A percentile compares a stretch with the other conserved stretches of the same genome.
These are phyloP conservation scores for Meriones psammophilus DNA, from an alignment of 2,797 vertebrate genomes.

Conservation along the genomic window DNA sequence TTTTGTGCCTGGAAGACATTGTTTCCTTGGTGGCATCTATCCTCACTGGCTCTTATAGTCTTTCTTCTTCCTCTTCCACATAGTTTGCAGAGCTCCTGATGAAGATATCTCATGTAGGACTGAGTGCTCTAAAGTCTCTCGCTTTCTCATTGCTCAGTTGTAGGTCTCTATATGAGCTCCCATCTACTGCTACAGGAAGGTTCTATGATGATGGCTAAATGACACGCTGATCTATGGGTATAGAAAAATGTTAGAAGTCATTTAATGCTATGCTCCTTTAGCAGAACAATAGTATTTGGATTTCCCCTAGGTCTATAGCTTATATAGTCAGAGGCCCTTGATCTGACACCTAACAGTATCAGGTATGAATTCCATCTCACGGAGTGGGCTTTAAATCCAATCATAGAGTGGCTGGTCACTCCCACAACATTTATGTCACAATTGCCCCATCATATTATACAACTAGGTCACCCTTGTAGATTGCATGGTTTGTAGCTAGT, in stretches of 20 bases:
- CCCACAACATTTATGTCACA: neutral
- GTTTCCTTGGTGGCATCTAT: neutral
- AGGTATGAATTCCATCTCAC: neutral
- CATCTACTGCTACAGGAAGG: neutral
- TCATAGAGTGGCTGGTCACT: neutral
- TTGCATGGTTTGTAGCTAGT: too few relatives aligned
- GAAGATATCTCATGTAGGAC: neutral
- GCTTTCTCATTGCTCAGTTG: neutral
- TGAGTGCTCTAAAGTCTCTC: neutral
- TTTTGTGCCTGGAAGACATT: neutral
- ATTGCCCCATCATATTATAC: neutral
- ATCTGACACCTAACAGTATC: too few relatives aligned
- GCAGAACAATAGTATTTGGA: neutral
- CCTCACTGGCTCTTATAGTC: neutral
- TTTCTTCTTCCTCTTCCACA: neutral
- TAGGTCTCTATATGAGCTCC: neutral
- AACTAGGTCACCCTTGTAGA: neutral
- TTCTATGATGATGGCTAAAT: neutral
- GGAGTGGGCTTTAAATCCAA: neutral
- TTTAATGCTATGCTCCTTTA: neutral
- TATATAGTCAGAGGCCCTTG: neutral
- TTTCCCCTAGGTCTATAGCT: neutral
- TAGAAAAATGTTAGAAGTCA: neutral
- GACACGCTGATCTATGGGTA: neutral
- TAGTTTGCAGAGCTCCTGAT: neutral